Conservation (phyloP, 1,140 invertebrate species). For the Solen grandis region DNA sequence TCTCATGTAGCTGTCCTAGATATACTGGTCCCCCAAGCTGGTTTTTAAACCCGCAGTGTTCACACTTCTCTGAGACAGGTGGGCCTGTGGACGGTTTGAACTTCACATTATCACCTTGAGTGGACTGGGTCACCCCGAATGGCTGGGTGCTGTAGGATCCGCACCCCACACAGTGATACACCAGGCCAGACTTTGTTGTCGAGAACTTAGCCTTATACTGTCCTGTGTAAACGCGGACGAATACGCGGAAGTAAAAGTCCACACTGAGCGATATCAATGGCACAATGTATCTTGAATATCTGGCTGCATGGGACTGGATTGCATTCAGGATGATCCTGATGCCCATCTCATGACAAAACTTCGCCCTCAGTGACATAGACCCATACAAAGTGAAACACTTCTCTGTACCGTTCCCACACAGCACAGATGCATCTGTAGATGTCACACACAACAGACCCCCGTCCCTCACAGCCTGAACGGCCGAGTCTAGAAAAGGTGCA, state of each 20-base stretch:
- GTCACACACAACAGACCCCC: conserved; percentile 91
- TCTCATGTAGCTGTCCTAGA: conserved; percentile 91
- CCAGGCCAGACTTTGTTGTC: conserved; percentile 89
- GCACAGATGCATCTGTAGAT: conserved; percentile 98
- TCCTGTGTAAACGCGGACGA: conserved; percentile 92
- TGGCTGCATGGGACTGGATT: conserved; percentile 94
- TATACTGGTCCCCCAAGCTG: conserved; percentile 97
- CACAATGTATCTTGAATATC: conserved; percentile 95
- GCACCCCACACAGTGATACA: conserved; percentile 95
- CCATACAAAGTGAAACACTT: conserved; percentile 98
- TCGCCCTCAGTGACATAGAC: conserved; percentile 91
- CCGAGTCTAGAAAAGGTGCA: conserved; percentile 94
- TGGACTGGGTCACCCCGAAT: conserved; percentile 84
- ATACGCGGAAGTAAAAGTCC: conserved; percentile 98
- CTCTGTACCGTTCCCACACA: conserved; percentile 97
- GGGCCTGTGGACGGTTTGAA: conserved; percentile 87
- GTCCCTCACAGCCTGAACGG: conserved; percentile 85
- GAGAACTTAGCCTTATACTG: conserved; percentile 90
- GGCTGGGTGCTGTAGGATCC: conserved; percentile 89
- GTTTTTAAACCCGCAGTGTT: conserved; percentile 88
- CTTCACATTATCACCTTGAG: conserved; percentile 81
- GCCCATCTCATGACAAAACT: conserved; percentile 97
- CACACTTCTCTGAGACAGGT: conserved; percentile 86
- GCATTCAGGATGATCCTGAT: conserved; percentile 94
- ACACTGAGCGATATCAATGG: conserved; percentile 95